phyloP scores from a whole-genome alignment of 2,888 invertebrate species.

The Tachystola acroxantha region DNA sequence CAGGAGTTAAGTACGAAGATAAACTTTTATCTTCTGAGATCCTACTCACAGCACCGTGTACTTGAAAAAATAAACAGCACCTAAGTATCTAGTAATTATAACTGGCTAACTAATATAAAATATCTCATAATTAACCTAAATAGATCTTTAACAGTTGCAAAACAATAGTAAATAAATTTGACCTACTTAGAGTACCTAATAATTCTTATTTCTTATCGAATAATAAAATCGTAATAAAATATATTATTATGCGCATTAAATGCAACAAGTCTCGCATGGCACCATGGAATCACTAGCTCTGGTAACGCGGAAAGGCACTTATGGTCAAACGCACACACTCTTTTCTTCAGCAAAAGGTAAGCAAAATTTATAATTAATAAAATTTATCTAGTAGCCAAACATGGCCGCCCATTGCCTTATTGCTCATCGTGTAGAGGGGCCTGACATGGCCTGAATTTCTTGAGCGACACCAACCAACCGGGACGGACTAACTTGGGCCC shows the following conservation, averaged over 20 bases:
- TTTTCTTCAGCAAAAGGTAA: no score
- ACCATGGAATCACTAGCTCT: constrained; percentile 24
- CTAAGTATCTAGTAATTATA: neutral
- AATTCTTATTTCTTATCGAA: neutral
- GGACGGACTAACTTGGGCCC: no score
- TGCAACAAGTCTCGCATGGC: constrained; percentile 36
- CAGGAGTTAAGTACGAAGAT: constrained; percentile 18
- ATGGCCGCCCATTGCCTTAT: no score
- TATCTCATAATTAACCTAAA: no score
- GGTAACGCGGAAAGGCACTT: constrained; percentile 33
- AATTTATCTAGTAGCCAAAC: no score
- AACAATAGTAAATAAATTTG: constrained; percentile 18
- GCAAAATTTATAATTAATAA: no score
- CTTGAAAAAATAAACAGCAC: constrained; percentile 18
- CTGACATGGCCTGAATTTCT: no score
- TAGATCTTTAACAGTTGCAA: constrained; percentile 17
- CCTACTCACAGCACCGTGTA: constrained; percentile 65
- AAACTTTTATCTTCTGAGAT: constrained; percentile 44
- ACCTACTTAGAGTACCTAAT: neutral
- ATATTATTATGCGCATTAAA: constrained; percentile 14
- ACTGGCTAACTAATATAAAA: constrained; percentile 17
- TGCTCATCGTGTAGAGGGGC: no score
- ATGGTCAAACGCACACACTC: no score
- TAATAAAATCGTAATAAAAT: constrained; percentile 3
- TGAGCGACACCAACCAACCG: no score